Percentiles rank a stretch among this genome's conserved stretches.
Evolutionary conservation across 2,113 vertebrate species (phyloP).

Genomic region (Pseudois nayaur): DNA sequence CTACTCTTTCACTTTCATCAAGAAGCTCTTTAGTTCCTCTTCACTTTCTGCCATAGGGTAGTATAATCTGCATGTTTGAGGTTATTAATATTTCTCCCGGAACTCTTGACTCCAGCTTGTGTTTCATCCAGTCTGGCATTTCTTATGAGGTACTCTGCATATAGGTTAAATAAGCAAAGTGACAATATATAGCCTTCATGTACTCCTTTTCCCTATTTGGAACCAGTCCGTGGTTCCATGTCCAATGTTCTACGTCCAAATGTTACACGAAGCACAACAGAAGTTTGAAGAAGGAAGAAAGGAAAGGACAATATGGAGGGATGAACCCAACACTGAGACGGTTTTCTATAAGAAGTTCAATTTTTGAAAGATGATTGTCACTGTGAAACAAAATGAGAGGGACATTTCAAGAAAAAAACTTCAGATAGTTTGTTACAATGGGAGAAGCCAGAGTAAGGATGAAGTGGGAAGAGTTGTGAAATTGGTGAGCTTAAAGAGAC

Average conservation of each 20-base stretch:
- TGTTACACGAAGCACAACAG: neutral
- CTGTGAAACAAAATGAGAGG: neutral
- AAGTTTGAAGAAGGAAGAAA: neutral
- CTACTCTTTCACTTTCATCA: neutral
- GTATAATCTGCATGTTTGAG: neutral
- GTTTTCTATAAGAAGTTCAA: neutral
- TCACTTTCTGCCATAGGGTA: neutral
- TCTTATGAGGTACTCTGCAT: neutral
- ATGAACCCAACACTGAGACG: neutral
- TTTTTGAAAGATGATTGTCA: neutral
- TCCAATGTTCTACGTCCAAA: neutral
- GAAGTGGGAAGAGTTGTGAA: neutral
- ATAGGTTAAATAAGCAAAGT: neutral
- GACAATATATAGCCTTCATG: neutral
- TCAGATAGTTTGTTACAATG: neutral
- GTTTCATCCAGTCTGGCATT: neutral
- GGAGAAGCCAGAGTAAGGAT: neutral
- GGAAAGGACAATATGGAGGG: neutral
- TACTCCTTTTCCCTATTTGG: neutral
- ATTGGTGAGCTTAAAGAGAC: neutral
- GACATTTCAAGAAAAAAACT: neutral
- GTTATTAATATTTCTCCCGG: fast-evolving
- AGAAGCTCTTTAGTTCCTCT: neutral
- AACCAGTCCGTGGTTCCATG: neutral
- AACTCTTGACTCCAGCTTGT: neutral